Percentiles rank a stretch among this genome's conserved stretches.
Evolutionary conservation across 2,113 vertebrate genomes (phyloP).

Genomic region (Solea solea): DNA sequence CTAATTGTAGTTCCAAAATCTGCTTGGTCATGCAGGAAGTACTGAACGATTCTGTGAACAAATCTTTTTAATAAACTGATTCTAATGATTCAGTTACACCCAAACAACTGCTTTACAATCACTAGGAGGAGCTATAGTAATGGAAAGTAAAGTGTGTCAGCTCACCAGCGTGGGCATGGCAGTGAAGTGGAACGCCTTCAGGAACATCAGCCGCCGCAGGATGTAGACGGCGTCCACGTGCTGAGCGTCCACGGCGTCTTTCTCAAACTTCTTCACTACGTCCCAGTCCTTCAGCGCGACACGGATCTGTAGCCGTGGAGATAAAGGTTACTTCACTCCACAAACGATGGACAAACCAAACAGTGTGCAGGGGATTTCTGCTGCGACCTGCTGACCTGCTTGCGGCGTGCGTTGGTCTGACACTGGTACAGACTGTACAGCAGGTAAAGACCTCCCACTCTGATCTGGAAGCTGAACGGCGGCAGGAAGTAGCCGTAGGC

Average conservation of each 20-base stretch:
- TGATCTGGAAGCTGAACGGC: constrained; percentile 92
- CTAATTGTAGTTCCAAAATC: no score
- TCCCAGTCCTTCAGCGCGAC: constrained; percentile 91
- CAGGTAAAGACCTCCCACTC: constrained; percentile 92
- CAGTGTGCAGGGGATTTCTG: fast-evolving
- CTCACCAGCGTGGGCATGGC: constrained; percentile 90
- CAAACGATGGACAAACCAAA: fast-evolving
- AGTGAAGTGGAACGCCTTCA: constrained; percentile 89
- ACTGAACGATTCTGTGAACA: no score
- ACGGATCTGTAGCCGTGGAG: constrained; percentile 81
- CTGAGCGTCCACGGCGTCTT: constrained; percentile 85
- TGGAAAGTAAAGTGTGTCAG: no score
- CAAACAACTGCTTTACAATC: no score
- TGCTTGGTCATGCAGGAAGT: no score
- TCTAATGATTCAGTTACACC: no score
- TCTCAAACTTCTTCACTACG: constrained; percentile 86
- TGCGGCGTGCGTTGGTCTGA: constrained; percentile 85
- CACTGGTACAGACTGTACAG: constrained; percentile 86
- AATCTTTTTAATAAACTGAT: no score
- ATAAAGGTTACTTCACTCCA: fast-evolving
- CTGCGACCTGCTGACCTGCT: constrained; percentile 81
- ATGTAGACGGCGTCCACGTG: constrained; percentile 89
- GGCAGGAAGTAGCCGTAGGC: constrained; percentile 86
- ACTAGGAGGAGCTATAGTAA: no score
- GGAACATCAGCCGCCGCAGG: constrained; percentile 81